Evolutionary conservation across 1,140 invertebrate species (phyloP).

Genomic region (Idris sp.): DNA sequence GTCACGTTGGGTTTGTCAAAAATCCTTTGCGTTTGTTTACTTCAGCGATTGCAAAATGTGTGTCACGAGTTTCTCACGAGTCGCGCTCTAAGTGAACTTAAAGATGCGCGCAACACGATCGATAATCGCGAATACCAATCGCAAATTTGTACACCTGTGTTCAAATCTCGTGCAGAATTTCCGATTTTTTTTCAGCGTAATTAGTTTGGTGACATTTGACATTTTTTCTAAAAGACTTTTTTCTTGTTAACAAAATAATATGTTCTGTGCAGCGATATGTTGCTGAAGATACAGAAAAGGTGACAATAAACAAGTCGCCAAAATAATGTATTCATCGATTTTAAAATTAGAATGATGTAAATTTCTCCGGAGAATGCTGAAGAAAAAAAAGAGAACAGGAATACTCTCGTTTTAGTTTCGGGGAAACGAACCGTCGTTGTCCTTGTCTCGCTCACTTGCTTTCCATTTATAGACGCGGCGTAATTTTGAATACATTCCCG

Average conservation of each 20-base stretch:
- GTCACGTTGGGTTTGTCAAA: no score
- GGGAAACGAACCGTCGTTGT: conserved; percentile 29
- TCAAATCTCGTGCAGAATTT: not conserved
- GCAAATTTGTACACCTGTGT: conserved; percentile 4
- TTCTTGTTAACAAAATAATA: no score
- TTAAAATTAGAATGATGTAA: conserved; percentile 31
- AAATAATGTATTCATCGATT: not conserved
- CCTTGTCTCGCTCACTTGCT: conserved; percentile 5
- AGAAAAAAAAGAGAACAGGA: conserved; percentile 21
- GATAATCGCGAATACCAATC: conserved; percentile 20
- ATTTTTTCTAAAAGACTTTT: not conserved
- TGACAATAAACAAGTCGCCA: no score
- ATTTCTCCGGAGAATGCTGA: conserved; percentile 23
- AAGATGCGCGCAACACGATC: conserved; percentile 22
- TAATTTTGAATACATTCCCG: conserved; percentile 51
- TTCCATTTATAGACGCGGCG: conserved; percentile 53
- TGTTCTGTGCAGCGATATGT: no score
- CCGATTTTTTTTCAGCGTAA: not conserved
- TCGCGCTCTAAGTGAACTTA: conserved; percentile 41
- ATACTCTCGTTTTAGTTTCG: conserved; percentile 54
- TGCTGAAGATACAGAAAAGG: no score
- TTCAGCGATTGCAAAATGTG: conserved; percentile 56
- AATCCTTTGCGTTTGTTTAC: conserved; percentile 27
- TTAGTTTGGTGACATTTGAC: no score
- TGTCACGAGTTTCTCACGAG: conserved; percentile 60